Percentiles rank a stretch among this genome's conserved stretches.
Evolutionary conservation across 2,113 vertebrate genomes (phyloP).

Genomic region (Accipiter cooperii): DNA sequence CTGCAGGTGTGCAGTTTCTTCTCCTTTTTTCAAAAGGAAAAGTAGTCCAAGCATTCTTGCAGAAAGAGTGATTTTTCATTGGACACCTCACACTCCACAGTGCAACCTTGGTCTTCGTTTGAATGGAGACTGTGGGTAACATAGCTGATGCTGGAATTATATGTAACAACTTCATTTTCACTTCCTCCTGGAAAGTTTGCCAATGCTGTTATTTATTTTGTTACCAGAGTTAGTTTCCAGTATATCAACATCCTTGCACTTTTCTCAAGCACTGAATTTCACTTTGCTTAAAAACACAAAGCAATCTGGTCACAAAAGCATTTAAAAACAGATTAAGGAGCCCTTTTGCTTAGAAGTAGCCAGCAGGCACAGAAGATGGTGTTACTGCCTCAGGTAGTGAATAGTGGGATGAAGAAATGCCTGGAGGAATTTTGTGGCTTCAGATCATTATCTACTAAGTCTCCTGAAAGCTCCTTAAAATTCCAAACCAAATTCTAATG

Average conservation of each 20-base stretch:
- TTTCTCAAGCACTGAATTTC: neutral
- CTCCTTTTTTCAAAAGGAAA: neutral
- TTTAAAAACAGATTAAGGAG: neutral
- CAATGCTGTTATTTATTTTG: neutral
- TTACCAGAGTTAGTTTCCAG: neutral
- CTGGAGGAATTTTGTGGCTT: constrained; percentile 10
- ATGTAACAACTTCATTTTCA: neutral
- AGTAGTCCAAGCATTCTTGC: neutral
- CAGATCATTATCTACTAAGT: constrained; percentile 10
- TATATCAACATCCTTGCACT: neutral
- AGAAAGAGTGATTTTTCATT: neutral
- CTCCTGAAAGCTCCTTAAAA: constrained; percentile 29
- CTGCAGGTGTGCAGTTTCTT: neutral
- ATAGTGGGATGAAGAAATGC: neutral
- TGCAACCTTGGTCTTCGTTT: neutral
- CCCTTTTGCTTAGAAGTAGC: neutral
- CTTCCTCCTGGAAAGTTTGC: neutral
- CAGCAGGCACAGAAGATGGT: neutral
- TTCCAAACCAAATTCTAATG: constrained; percentile 17
- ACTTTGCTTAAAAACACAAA: neutral
- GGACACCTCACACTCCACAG: neutral
- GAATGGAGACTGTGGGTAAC: neutral
- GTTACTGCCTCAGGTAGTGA: neutral
- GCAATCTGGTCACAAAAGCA: neutral
- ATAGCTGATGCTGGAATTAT: neutral